phyloP scores from a whole-genome alignment of 2,113 vertebrate species.

The Microtus pennsylvanicus region DNA sequence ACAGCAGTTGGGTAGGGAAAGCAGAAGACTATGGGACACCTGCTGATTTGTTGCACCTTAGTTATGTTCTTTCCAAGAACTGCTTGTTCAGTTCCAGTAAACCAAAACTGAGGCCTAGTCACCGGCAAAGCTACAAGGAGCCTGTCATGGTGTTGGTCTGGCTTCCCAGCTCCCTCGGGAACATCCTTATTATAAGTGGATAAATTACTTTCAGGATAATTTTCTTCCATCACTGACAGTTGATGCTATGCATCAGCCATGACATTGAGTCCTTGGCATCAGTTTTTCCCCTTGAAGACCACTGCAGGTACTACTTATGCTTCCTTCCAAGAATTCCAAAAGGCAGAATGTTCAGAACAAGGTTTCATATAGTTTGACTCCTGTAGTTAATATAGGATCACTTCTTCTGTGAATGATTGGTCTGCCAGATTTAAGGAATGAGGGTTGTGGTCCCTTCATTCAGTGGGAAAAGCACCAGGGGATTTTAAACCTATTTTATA shows the following conservation, averaged over 20 bases:
- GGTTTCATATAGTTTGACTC: neutral
- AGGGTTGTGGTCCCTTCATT: neutral
- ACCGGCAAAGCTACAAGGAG: too few species aligned
- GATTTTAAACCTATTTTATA: neutral
- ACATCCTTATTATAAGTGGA: neutral
- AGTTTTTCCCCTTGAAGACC: too few species aligned
- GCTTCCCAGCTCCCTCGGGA: too few species aligned
- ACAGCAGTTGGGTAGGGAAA: too few species aligned
- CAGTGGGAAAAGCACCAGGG: neutral
- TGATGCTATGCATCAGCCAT: neutral
- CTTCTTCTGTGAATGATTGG: neutral
- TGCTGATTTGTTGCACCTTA: too few species aligned
- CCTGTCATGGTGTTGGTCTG: too few species aligned
- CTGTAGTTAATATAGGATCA: neutral
- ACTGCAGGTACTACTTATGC: neutral
- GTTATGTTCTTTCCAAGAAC: too few species aligned
- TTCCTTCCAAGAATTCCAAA: neutral
- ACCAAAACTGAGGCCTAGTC: too few species aligned
- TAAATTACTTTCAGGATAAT: neutral
- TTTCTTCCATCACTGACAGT: neutral
- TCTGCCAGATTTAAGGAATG: neutral
- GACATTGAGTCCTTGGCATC: neutral
- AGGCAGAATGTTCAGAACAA: rapidly evolving
- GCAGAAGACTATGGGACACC: too few species aligned
- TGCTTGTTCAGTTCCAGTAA: too few species aligned